Percentiles rank a stretch among this genome's conserved stretches.
Conservation (phyloP, 2,888 invertebrate species). For the Caenorhabditis drosophilae region DNA sequence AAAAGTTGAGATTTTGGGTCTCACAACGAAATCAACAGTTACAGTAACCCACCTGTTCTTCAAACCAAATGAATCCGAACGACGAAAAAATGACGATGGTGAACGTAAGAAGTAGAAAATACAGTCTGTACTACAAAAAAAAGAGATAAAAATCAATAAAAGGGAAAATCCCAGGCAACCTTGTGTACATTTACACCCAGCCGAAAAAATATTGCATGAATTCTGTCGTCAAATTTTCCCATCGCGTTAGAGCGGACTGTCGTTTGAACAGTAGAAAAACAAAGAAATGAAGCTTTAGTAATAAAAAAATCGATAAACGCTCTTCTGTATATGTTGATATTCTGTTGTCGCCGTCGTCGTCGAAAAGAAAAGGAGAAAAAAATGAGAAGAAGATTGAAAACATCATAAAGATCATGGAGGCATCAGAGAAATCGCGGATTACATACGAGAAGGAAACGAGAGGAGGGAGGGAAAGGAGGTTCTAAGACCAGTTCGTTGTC, state of each 20-base stretch:
- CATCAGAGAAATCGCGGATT: constrained; percentile 6
- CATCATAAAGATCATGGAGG: too few species aligned
- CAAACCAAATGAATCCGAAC: constrained; percentile 61
- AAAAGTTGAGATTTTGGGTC: too few species aligned
- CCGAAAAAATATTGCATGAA: constrained; percentile 49
- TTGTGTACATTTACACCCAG: constrained; percentile 57
- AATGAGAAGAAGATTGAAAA: too few species aligned
- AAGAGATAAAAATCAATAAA: background rate
- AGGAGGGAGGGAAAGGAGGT: constrained; percentile 13
- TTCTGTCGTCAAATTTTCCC: constrained; percentile 31
- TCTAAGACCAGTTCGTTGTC: constrained; percentile 32
- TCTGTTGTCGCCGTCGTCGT: too few species aligned
- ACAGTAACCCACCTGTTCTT: constrained; percentile 52
- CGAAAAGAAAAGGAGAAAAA: background rate
- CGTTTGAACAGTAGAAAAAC: too few species aligned
- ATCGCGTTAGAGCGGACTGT: too few species aligned
- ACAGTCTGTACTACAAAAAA: constrained; percentile 41
- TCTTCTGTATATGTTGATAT: too few species aligned
- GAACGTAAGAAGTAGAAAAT: constrained; percentile 53
- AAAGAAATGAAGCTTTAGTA: too few species aligned
- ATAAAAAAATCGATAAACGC: too few species aligned
- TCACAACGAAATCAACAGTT: too few species aligned
- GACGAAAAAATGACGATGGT: constrained; percentile 55
- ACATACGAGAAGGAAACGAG: constrained; percentile 15
- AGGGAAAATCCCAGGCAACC: constrained; percentile 2